A percentile compares a stretch with the other conserved stretches of the same genome.
Evolutionary conservation across 2,113 vertebrate species (phyloP).

Genomic region (Ictalurus furcatus): DNA sequence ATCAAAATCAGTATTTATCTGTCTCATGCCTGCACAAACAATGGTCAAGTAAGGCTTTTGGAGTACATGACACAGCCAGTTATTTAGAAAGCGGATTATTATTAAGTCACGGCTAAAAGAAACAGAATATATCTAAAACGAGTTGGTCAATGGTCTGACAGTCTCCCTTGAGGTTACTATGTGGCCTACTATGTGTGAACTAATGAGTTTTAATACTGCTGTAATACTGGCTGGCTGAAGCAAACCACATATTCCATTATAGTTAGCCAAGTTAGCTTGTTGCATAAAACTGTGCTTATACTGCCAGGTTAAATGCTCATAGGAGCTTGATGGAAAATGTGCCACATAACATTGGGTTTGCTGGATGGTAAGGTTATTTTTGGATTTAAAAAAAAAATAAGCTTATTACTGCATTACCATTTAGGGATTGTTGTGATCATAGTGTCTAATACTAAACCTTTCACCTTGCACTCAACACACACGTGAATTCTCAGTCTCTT

Average conservation of each 20-base stretch:
- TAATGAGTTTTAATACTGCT: conserved; percentile 32
- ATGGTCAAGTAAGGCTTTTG: neutral
- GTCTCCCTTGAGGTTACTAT: neutral
- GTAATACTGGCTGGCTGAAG: conserved; percentile 33
- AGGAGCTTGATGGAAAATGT: conserved; percentile 19
- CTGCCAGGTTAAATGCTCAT: neutral
- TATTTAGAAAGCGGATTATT: conserved; percentile 4
- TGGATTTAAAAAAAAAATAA: neutral
- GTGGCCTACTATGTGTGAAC: neutral
- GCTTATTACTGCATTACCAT: neutral
- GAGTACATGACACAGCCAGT: conserved; percentile 1
- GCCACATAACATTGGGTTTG: neutral
- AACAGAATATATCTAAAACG: neutral
- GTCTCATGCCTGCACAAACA: conserved; percentile 5
- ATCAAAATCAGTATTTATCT: conserved; percentile 3
- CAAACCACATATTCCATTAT: conserved; percentile 24
- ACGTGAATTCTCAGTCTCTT: neutral
- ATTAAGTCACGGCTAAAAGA: conserved; percentile 24
- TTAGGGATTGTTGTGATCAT: neutral
- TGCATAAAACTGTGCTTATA: conserved; percentile 14
- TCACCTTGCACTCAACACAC: neutral
- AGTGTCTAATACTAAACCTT: neutral
- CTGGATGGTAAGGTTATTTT: neutral
- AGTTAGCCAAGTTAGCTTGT: conserved; percentile 41
- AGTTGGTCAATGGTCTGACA: conserved; percentile 19